phyloP scores from a whole-genome alignment of 2,113 vertebrate genomes.

The Nansenia antarctica region DNA sequence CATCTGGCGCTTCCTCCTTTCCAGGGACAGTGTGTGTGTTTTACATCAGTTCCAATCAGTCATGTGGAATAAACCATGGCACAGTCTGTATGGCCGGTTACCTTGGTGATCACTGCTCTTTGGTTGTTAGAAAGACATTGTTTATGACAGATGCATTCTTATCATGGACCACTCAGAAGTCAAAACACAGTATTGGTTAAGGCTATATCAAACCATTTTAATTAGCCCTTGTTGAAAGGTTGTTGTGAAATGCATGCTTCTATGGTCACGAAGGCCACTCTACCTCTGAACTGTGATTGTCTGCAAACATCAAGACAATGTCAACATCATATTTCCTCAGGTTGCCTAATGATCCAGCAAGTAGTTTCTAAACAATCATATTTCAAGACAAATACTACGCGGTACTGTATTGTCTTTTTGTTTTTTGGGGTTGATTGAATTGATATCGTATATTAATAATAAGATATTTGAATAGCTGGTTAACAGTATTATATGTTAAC shows the following conservation, averaged over 20 bases:
- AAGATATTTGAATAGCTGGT: too few relatives aligned
- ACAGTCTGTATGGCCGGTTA: constrained; percentile 42
- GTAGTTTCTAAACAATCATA: neutral
- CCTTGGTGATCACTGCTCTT: constrained; percentile 45
- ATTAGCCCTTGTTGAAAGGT: too few relatives aligned
- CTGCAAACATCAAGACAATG: constrained; percentile 31
- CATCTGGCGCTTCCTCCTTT: constrained; percentile 59
- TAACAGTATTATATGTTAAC: too few relatives aligned
- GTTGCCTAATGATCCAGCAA: neutral
- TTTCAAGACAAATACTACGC: too few relatives aligned
- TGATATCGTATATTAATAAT: too few relatives aligned
- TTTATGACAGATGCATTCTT: constrained; percentile 17
- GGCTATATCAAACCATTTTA: too few relatives aligned
- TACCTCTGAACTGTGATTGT: constrained; percentile 10
- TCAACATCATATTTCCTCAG: constrained; percentile 17
- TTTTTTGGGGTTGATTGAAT: too few relatives aligned
- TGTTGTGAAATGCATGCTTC: constrained; percentile 4
- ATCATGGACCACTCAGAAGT: constrained; percentile 33
- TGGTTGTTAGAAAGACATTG: constrained; percentile 39
- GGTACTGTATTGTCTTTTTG: too few relatives aligned
- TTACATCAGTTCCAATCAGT: constrained; percentile 26
- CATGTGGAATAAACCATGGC: constrained; percentile 11
- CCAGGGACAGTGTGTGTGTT: constrained; percentile 28
- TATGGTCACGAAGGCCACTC: constrained; percentile 6
- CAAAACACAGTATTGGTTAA: constrained; percentile 9